These are phyloP conservation scores for Mythimna ferrago DNA, from an alignment of 2,888 invertebrate genomes.

Conservation along the genomic window DNA sequence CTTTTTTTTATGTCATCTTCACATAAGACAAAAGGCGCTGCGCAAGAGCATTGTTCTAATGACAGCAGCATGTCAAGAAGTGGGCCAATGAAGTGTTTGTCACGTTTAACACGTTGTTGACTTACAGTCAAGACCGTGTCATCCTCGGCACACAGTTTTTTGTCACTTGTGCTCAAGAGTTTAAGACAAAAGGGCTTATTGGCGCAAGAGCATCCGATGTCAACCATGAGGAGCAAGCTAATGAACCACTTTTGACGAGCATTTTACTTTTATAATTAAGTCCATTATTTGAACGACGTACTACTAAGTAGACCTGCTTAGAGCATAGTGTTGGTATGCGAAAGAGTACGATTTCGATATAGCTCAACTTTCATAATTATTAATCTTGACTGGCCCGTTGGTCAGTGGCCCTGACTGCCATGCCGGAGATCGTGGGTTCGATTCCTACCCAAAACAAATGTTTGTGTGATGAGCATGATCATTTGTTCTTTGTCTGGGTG, in stretches of 20 bases:
- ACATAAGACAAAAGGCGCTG: slow-evolving; percentile 42
- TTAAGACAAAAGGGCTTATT: slow-evolving; percentile 25
- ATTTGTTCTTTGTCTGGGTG: too few relatives aligned
- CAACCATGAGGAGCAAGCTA: slow-evolving; percentile 11
- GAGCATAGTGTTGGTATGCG: background rate
- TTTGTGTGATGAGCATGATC: too few relatives aligned
- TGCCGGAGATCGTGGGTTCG: too few relatives aligned
- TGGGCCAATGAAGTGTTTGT: slow-evolving; percentile 56
- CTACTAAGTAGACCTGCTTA: background rate
- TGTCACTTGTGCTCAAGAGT: slow-evolving; percentile 15
- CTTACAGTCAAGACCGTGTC: slow-evolving; percentile 58
- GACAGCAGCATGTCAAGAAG: slow-evolving; percentile 51
- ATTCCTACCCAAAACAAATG: too few relatives aligned
- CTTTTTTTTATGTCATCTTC: slow-evolving; percentile 34
- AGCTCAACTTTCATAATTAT: too few relatives aligned
- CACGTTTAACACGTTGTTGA: slow-evolving; percentile 50
- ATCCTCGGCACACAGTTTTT: slow-evolving; percentile 61
- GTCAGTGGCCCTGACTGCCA: too few relatives aligned
- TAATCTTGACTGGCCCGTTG: too few relatives aligned
- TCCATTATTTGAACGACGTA: background rate
- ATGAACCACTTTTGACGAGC: background rate
- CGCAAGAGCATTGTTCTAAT: slow-evolving; percentile 28
- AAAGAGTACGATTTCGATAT: too few relatives aligned
- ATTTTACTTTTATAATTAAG: background rate
- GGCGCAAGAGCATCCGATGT: slow-evolving; percentile 14